Evolutionary conservation across 2,888 invertebrate genomes (phyloP).

Genomic region (Microchrysa polita): DNA sequence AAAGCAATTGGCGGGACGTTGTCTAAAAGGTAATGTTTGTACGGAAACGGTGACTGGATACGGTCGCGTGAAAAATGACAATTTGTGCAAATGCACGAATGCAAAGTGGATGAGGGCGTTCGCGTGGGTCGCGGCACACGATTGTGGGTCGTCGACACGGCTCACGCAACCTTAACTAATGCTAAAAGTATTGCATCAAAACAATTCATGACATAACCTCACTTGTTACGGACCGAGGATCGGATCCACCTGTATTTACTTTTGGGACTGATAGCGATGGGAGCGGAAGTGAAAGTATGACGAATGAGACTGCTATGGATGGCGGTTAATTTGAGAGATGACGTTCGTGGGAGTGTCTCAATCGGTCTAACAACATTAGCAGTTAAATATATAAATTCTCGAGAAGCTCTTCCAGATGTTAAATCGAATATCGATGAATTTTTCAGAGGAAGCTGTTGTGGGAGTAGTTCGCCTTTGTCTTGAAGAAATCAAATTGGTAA

Average conservation of each 20-base stretch:
- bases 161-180: constrained; percentile 9
- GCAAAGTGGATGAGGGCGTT: background rate
- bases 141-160: constrained; percentile 25
- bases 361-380: no score
- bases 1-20: constrained; percentile 44
- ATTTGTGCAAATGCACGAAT: background rate
- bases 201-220: constrained; percentile 32
- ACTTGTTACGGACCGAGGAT: constrained; percentile 26
- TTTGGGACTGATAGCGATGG: constrained; percentile 14
- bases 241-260: constrained; percentile 28
- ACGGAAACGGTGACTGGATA: background rate
- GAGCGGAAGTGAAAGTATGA: background rate
- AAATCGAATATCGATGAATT: no score
- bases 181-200: constrained; percentile 33
- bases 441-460: no score
- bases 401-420: no score
- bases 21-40: constrained; percentile 31
- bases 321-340: no score
- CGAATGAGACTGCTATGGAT: no score
- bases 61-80: background rate
- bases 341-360: no score
- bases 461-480: no score
- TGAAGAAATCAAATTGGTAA: no score
- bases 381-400: no score
- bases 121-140: background rate